A percentile compares a stretch with the other conserved stretches of the same genome.
These are phyloP conservation scores for Pelodiscus sinensis DNA, from an alignment of 2,113 vertebrate genomes.

Conservation along the genomic window DNA sequence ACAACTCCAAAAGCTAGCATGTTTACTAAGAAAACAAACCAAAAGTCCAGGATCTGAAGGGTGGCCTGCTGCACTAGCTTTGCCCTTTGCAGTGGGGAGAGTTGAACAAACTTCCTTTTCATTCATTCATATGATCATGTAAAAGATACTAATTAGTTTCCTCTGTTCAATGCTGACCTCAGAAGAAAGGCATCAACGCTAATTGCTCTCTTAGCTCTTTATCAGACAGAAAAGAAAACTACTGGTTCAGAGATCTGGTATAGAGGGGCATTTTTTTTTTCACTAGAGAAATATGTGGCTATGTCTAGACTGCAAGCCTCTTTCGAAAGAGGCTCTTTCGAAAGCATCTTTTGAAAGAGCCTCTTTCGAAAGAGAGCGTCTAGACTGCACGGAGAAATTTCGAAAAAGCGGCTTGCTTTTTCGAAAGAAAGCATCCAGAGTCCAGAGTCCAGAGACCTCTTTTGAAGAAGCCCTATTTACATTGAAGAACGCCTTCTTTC, in stretches of 20 bases:
- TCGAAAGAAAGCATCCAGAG: no score
- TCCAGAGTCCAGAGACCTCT: no score
- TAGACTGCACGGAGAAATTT: no score
- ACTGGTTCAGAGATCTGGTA: background rate
- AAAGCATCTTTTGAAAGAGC: no score
- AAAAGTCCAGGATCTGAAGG: slow-evolving; percentile 52
- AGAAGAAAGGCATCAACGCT: background rate
- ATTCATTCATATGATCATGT: slow-evolving; percentile 20
- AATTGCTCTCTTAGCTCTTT: background rate
- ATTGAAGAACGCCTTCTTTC: no score
- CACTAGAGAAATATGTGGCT: background rate
- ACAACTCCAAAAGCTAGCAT: slow-evolving; percentile 40
- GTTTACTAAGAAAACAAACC: slow-evolving; percentile 45
- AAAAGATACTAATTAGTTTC: background rate
- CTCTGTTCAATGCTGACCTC: background rate
- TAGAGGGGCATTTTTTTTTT: background rate
- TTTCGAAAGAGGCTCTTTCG: no score
- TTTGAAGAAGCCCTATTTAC: no score
- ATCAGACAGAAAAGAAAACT: background rate
- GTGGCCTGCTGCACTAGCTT: slow-evolving; percentile 20
- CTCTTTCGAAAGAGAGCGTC: no score
- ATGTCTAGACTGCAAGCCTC: no score
- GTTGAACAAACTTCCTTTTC: slow-evolving; percentile 14
- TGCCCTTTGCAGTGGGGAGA: slow-evolving; percentile 9
- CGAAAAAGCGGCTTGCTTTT: no score